These are phyloP conservation scores for Apotomis betuletana DNA, from an alignment of 2,888 invertebrate species.

Conservation along the genomic window DNA sequence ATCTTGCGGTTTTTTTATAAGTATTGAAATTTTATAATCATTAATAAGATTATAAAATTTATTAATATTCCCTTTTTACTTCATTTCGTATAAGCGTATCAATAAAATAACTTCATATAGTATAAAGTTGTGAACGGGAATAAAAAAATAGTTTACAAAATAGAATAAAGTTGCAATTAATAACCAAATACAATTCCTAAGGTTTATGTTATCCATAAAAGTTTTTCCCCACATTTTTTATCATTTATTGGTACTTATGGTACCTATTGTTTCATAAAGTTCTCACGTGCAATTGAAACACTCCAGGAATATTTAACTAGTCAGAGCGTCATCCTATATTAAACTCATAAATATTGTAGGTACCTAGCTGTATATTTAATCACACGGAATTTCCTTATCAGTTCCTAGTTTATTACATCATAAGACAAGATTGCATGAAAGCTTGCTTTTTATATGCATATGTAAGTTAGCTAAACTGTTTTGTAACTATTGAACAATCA, in stretches of 20 bases:
- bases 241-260: background rate
- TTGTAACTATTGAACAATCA: slow-evolving; percentile 32
- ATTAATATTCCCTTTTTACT: too few relatives aligned
- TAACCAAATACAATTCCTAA: background rate
- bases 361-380: background rate
- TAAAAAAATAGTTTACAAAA: too few relatives aligned
- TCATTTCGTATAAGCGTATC: too few relatives aligned
- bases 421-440: slow-evolving; percentile 29
- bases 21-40: too few relatives aligned
- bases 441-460: slow-evolving; percentile 25
- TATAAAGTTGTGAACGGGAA: too few relatives aligned
- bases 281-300: background rate
- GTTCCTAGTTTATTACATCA: slow-evolving; percentile 22
- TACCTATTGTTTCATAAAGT: background rate
- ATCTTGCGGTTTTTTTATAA: too few relatives aligned
- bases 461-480: slow-evolving; percentile 28
- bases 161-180: too few relatives aligned
- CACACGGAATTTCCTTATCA: slow-evolving; percentile 28
- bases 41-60: too few relatives aligned
- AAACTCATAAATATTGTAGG: background rate
- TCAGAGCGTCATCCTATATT: background rate
- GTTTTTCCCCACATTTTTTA: background rate
- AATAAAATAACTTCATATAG: too few relatives aligned
- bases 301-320: background rate
- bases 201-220: background rate